Percentiles rank a stretch among this genome's conserved stretches.
These are phyloP conservation scores for Diachrysia chrysitis DNA, from an alignment of 2,888 invertebrate genomes.

Conservation along the genomic window DNA sequence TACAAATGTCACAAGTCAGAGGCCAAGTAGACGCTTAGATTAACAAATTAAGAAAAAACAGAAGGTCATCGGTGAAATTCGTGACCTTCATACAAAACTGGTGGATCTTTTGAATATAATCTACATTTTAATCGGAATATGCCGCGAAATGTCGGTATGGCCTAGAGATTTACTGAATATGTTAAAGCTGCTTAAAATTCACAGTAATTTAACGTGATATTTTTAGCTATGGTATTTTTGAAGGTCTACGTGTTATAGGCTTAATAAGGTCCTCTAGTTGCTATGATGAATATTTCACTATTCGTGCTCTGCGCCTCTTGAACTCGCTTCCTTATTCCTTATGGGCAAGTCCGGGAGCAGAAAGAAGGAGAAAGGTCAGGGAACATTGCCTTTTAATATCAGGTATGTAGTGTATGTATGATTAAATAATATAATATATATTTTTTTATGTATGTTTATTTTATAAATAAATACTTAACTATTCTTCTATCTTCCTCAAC, in stretches of 20 bases:
- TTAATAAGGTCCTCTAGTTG: too few species aligned
- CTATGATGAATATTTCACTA: too few species aligned
- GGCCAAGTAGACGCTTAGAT: conserved; percentile 42
- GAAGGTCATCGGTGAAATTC: conserved; percentile 55
- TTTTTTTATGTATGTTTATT: too few species aligned
- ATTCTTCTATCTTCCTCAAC: too few species aligned
- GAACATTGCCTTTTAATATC: too few species aligned
- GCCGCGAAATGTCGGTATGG: not conserved
- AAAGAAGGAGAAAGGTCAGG: too few species aligned
- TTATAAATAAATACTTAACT: too few species aligned
- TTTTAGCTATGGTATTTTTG: not conserved
- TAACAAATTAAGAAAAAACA: conserved; percentile 48
- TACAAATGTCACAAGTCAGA: conserved; percentile 52
- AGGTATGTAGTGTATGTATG: too few species aligned
- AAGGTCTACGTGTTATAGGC: not conserved
- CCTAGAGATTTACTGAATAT: not conserved
- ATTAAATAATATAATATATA: too few species aligned
- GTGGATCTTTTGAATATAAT: conserved; percentile 15
- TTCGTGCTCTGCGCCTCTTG: too few species aligned
- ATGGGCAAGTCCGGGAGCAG: too few species aligned
- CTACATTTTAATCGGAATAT: conserved; percentile 9
- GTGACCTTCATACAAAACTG: conserved; percentile 36
- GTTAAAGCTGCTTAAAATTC: not conserved
- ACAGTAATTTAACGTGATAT: not conserved
- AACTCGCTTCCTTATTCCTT: too few species aligned